Base-by-base conservation (phyloP, 2,113 vertebrate species). In the Tenrec ecaudatus region DNA sequence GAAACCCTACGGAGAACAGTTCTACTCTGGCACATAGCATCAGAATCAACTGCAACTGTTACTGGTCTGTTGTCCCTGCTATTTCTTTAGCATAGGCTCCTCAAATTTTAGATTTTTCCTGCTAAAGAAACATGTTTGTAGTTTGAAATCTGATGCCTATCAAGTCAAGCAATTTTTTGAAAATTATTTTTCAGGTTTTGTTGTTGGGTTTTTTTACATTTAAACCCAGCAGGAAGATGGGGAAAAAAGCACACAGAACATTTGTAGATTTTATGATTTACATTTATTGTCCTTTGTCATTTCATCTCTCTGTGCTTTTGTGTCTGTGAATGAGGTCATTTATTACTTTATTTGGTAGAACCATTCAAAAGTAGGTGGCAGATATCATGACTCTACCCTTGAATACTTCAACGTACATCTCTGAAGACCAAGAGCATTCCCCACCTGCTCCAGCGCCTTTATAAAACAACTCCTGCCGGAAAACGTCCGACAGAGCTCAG, bases 121-220 rank as follows among this genome's bases (percentile, higher is more conserved):
- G 38, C 36, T 81, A 40, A 88, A 91, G 43, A 88, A 83, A 87
- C 86, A 15, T n/a, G 81, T 90, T 81, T 81, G 43, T 6, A 78
- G 2, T 88, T 75, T 92, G 94, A 84, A 95, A 93, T 12, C 69
- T 93, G 77, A 36, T 89, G 27, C 57, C 88, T 31, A 64, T 89
- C 78, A 86, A 68, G 38, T 75, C 68, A 89, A 79, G 36, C 79
- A 58, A 89, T 93, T 92, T 25, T 92, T 87, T 80, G 6, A 53
- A 75, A 90, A 86, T 2, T 82, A 3, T 7, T 47, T 79, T 80
- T 83, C 47, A 47, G 47, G 15, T 62, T 79, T 95, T 64, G 81
- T 36, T 92, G 88, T 91, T 31, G 2, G 3, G 23, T 8, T 60
- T 23, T 58, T 62, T 62, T 22, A 66, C 7, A 66, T 66, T 66